Evolutionary conservation across 2,113 vertebrate species (phyloP).

Genomic region (Anas platyrhynchos): DNA sequence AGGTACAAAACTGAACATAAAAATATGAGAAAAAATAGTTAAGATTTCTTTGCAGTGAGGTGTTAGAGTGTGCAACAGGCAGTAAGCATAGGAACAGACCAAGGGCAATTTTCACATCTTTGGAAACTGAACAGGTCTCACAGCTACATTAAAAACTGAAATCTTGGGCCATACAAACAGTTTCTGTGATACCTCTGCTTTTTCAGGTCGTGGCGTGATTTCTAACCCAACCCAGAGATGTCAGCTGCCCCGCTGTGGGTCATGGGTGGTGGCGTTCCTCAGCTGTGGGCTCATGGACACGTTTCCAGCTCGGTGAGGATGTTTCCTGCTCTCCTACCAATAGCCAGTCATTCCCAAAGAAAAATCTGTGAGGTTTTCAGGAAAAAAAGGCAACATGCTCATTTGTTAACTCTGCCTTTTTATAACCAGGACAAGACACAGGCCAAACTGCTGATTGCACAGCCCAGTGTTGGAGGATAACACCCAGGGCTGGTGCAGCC

Average conservation of each 20-base stretch:
- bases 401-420: neutral
- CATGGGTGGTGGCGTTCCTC: accelerated
- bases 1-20: neutral
- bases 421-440: neutral
- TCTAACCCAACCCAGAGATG: neutral
- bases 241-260: neutral
- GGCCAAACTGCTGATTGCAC: accelerated
- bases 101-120: neutral
- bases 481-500: neutral
- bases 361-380: neutral
- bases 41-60: neutral
- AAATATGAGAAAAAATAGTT: neutral
- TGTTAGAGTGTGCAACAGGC: neutral
- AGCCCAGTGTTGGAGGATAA: neutral
- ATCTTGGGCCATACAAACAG: neutral
- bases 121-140: neutral
- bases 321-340: neutral
- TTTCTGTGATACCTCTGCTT: neutral
- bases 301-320: neutral
- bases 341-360: neutral
- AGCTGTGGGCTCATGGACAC: neutral
- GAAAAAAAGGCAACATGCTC: neutral
- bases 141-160: neutral
- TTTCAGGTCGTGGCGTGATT: neutral
- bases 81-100: neutral